Percentiles rank a stretch among this genome's conserved stretches.
phyloP scores from a whole-genome alignment of 1,140 invertebrate genomes.

The Orius insidiosus region DNA sequence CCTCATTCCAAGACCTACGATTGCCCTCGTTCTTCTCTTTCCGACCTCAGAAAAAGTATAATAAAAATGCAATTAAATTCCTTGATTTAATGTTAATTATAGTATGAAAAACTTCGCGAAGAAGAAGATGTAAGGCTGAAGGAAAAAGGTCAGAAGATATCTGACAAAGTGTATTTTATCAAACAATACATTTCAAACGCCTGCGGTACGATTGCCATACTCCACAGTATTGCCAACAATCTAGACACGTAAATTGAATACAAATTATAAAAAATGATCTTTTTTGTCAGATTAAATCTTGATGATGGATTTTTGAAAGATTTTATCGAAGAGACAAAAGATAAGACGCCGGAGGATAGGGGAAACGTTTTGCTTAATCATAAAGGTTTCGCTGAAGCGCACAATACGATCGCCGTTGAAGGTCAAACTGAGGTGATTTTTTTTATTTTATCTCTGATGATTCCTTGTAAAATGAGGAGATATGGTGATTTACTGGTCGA shows the following conservation, averaged over 20 bases:
- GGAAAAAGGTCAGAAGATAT: slow-evolving; percentile 38
- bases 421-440: slow-evolving; percentile 68
- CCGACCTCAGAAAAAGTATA: too few relatives aligned
- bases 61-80: too few relatives aligned
- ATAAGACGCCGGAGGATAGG: slow-evolving; percentile 49
- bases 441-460: too few relatives aligned
- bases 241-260: slow-evolving; percentile 38
- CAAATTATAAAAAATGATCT: too few relatives aligned
- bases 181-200: slow-evolving; percentile 88
- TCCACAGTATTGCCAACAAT: slow-evolving; percentile 68
- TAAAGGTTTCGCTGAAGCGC: slow-evolving; percentile 54
- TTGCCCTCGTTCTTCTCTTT: too few relatives aligned
- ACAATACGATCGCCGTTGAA: slow-evolving; percentile 69
- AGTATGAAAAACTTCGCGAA: slow-evolving; percentile 44
- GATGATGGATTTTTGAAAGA: slow-evolving; percentile 56
- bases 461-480: too few relatives aligned
- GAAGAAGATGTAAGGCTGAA: slow-evolving; percentile 42
- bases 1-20: too few relatives aligned
- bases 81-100: slow-evolving; percentile 17
- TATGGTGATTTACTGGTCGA: too few relatives aligned
- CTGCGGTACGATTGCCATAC: slow-evolving; percentile 84
- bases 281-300: slow-evolving; percentile 39
- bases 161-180: slow-evolving; percentile 64
- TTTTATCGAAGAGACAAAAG: slow-evolving; percentile 54
- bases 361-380: slow-evolving; percentile 55